Evolutionary conservation across 2,888 invertebrate species (phyloP).

Genomic region (Sturmia bella): DNA sequence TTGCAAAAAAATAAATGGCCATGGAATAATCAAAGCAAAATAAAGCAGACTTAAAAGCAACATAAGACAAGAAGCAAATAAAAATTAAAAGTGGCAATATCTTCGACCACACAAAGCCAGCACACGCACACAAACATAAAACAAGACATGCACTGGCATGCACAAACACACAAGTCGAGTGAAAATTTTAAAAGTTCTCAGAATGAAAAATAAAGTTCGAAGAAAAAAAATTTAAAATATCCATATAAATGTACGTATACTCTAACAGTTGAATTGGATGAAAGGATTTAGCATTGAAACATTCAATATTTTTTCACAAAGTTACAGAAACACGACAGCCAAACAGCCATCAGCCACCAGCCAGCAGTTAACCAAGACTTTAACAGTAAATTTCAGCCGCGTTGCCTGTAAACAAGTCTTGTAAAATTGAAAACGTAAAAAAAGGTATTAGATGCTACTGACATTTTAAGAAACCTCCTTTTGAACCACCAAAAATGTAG

Average conservation of each 20-base stretch:
- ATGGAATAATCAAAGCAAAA: slow-evolving; percentile 30
- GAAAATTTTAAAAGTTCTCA: background rate
- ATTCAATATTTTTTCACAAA: slow-evolving; percentile 32
- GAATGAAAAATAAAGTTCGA: slow-evolving; percentile 37
- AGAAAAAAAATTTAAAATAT: slow-evolving; percentile 25
- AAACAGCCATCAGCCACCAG: no score
- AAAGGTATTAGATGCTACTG: slow-evolving; percentile 41
- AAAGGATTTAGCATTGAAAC: slow-evolving; percentile 27
- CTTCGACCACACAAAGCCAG: slow-evolving; percentile 52
- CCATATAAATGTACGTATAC: no score
- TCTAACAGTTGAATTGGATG: background rate
- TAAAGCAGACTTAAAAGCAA: slow-evolving; percentile 28
- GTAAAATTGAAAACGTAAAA: slow-evolving; percentile 45
- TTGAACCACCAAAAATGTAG: slow-evolving; percentile 30
- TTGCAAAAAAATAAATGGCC: slow-evolving; percentile 37
- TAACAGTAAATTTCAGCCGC: slow-evolving; percentile 19
- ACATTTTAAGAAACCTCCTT: slow-evolving; percentile 31
- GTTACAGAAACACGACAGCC: background rate
- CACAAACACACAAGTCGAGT: background rate
- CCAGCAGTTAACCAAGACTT: slow-evolving; percentile 6
- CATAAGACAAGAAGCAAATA: slow-evolving; percentile 59
- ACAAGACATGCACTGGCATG: background rate
- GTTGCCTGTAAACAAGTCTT: slow-evolving; percentile 10
- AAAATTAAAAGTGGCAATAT: slow-evolving; percentile 66
- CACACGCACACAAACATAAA: slow-evolving; percentile 3